Percentiles rank a stretch among this genome's conserved stretches.
Evolutionary conservation across 2,113 vertebrate genomes (phyloP).

Genomic region (Lathamus discolor): DNA sequence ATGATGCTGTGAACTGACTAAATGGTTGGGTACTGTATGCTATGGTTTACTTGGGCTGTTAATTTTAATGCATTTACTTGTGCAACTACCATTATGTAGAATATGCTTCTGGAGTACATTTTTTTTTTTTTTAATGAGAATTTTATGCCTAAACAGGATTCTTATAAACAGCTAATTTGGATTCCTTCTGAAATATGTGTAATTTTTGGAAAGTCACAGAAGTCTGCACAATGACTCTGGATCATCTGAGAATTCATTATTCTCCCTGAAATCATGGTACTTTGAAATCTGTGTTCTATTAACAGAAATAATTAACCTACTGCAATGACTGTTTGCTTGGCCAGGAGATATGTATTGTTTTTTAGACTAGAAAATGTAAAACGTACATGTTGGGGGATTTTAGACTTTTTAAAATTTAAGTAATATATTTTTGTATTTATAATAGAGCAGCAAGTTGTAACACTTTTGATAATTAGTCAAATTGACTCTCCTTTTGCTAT

Average conservation of each 20-base stretch:
- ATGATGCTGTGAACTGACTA: not conserved
- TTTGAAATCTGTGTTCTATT: not conserved
- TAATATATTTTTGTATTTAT: not conserved
- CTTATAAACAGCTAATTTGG: not conserved
- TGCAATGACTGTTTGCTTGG: not conserved
- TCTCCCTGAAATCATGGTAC: not conserved
- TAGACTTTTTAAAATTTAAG: not conserved
- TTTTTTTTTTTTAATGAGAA: not conserved
- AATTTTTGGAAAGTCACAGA: not conserved
- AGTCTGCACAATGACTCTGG: not conserved
- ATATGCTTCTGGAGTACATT: not conserved
- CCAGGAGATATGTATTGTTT: not conserved
- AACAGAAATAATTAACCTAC: not conserved
- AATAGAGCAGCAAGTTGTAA: not conserved
- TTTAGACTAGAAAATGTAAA: not conserved
- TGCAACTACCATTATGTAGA: not conserved
- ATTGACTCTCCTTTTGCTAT: not conserved
- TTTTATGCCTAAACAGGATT: not conserved
- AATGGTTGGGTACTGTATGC: not conserved
- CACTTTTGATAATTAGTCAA: not conserved
- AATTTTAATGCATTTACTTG: not conserved
- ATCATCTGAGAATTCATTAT: not conserved
- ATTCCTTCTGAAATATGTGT: not conserved
- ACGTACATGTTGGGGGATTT: not conserved
- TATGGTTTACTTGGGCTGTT: not conserved